A percentile compares a stretch with the other conserved stretches of the same genome.
These are phyloP conservation scores for Aix galericulata DNA, from an alignment of 2,113 vertebrate species.

Conservation along the genomic window DNA sequence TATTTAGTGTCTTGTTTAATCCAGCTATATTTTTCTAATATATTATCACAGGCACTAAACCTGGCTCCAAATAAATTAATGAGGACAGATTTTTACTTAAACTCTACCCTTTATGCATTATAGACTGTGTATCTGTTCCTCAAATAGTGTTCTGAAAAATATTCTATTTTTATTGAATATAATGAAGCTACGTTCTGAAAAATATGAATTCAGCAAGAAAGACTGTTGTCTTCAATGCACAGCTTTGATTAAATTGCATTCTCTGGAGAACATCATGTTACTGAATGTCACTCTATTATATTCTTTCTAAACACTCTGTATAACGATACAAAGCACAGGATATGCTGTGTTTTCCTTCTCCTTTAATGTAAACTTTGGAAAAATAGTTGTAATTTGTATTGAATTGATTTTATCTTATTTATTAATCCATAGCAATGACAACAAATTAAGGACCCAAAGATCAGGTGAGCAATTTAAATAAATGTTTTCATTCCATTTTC, in stretches of 20 bases:
- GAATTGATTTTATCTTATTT: slow-evolving; percentile 4
- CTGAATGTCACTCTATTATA: not conserved
- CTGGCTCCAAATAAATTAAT: not conserved
- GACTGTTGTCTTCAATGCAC: not conserved
- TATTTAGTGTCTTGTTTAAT: not conserved
- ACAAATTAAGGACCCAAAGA: slow-evolving; percentile 14
- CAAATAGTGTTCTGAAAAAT: not conserved
- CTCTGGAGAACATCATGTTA: not conserved
- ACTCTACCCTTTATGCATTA: not conserved
- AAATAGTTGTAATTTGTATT: slow-evolving; percentile 18
- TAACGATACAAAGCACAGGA: not conserved
- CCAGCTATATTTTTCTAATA: not conserved
- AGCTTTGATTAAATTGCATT: not conserved
- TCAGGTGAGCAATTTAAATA: slow-evolving; percentile 32
- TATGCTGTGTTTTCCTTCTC: not conserved
- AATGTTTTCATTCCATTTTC: slow-evolving; percentile 34
- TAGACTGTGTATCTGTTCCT: not conserved
- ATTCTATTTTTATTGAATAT: not conserved
- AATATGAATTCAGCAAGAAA: not conserved
- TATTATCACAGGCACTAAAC: not conserved
- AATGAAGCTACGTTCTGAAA: not conserved
- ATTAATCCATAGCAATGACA: slow-evolving; percentile 20
- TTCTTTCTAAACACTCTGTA: not conserved
- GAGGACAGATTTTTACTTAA: not conserved
- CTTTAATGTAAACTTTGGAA: slow-evolving; percentile 17